Evolutionary conservation across 1,140 invertebrate species (phyloP).

Genomic region (Polypedilum vanderplanki): DNA sequence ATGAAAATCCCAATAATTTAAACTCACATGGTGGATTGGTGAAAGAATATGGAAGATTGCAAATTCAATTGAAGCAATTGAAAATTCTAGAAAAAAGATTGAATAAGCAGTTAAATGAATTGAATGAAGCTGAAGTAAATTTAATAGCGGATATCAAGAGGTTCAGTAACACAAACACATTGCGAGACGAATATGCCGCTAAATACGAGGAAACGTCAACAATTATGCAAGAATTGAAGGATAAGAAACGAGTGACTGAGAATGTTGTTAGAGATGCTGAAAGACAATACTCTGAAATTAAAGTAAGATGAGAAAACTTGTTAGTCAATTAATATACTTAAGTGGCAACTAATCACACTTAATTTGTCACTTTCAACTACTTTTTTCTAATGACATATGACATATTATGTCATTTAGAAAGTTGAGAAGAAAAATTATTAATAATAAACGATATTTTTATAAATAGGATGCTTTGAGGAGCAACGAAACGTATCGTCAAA

Average conservation of each 20-base stretch:
- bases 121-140: constrained; percentile 33
- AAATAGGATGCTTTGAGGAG: constrained; percentile 36
- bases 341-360: no score
- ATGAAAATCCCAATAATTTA: constrained; percentile 31
- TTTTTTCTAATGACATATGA: no score
- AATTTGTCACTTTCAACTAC: no score
- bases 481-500: constrained; percentile 43
- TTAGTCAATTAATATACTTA: no score
- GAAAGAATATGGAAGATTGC: constrained; percentile 30
- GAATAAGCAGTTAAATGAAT: constrained; percentile 37
- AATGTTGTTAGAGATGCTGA: constrained; percentile 35
- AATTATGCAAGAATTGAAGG: constrained; percentile 36
- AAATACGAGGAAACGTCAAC: constrained; percentile 36
- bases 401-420: no score
- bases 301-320: constrained; percentile 31
- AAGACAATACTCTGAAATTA: constrained; percentile 38
- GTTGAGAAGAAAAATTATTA: no score
- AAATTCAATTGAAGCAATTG: constrained; percentile 38
- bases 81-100: constrained; percentile 41
- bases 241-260: constrained; percentile 34
- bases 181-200: constrained; percentile 35
- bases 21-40: constrained; percentile 27
- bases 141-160: constrained; percentile 15
- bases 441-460: no score
- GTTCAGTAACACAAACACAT: constrained; percentile 35